Base-by-base conservation (phyloP, 2,888 invertebrate genomes). In the Gibbula magus region DNA sequence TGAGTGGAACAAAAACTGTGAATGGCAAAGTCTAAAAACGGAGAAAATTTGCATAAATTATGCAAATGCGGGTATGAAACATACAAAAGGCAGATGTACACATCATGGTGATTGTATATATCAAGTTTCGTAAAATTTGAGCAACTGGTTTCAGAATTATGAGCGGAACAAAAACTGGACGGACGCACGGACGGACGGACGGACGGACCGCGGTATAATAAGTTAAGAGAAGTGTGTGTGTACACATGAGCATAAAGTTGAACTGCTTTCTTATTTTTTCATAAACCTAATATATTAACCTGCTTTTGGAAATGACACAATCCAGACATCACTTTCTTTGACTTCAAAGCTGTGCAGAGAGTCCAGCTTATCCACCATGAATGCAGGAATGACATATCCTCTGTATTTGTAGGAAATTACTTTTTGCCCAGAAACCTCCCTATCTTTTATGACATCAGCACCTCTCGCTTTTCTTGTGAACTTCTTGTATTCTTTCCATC, bases 291-390 rank as follows among this genome's bases (percentile, higher is more conserved):
- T 10, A 45, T 1, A 10, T 7, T 93, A 91, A 96, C 97, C 97
- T 88, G 97, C 97, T 88, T 97, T 95, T 0, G 98, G 97, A 94
- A 96, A 97, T 20, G 97, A 97, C 56, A 96, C 95, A 91, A 97
- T 94, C 96, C 97, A 97, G 0, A 97, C 95, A 92, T 98, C 98
- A 86, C 95, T 95, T 5, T 95, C 94, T 79, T 95, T 93, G 0
- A 97, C 95, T 82, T 96, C 94, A 92, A 97, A 94, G 79, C 96
- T 95, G 32, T 88, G 85, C 29, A 92, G 76, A 29, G 86, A 82
- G 54, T 88, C 83, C 16, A 90, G 75, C 75, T 84, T 82, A 75
- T 87, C 86, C 8, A 87, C 84, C 18, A 87, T 85, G 82, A 88
- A 85, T 20, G 85, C 85, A 20, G 89, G 88, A 13, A 91, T 77